Evolutionary conservation across 2,888 invertebrate species (phyloP).

Genomic region (Drosophila paramelanica): DNA sequence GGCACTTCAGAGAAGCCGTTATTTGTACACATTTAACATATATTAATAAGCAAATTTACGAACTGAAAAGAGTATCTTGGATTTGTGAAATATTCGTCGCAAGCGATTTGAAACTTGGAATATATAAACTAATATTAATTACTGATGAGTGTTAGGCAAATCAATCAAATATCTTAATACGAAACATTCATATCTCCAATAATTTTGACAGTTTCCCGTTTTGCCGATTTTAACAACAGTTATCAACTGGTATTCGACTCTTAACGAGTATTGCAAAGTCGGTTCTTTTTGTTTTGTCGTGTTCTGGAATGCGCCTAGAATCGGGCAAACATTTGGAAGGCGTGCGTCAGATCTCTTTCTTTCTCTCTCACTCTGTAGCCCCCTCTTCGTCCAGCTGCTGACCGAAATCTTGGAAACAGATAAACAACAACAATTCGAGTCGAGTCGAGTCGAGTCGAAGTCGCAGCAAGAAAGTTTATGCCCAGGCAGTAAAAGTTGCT

Average conservation of each 20-base stretch:
- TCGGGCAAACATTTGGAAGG: conserved; percentile 51
- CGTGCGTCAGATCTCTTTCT: conserved; percentile 44
- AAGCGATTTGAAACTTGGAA: no score
- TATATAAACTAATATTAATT: no score
- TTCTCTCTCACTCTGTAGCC: no score
- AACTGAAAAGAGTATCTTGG: no score
- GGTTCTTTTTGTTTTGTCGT: not conserved
- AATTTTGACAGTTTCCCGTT: no score
- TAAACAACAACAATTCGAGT: conserved; percentile 29
- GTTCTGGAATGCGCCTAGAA: not conserved
- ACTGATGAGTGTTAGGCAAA: no score
- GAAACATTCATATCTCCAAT: no score
- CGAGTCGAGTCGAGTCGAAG: conserved; percentile 6
- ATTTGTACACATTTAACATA: conserved; percentile 29
- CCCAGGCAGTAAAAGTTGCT: conserved; percentile 61
- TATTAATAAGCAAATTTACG: conserved; percentile 41
- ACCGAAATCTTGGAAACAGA: conserved; percentile 27
- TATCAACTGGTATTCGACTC: no score
- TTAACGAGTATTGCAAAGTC: no score
- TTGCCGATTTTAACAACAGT: no score
- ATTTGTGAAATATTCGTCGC: no score
- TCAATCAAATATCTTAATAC: no score
- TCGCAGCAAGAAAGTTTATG: conserved; percentile 51
- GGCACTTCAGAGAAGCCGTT: conserved; percentile 57
- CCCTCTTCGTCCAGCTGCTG: not conserved